Percentiles rank a stretch among this genome's conserved stretches.
phyloP scores from a whole-genome alignment of 2,113 vertebrate genomes.

The Perccottus glenii region DNA sequence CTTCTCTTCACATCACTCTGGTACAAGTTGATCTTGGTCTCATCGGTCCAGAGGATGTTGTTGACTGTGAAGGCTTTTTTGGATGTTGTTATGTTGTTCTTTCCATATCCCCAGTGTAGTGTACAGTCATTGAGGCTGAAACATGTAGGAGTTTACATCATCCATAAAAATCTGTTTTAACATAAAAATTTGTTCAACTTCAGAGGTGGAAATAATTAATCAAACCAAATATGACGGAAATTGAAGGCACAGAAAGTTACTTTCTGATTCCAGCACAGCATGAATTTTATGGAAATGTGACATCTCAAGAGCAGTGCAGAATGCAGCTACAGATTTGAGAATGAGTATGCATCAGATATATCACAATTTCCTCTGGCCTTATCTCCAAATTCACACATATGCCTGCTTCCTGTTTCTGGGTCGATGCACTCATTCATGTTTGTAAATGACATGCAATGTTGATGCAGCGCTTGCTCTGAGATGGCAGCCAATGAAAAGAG shows the following conservation, averaged over 20 bases:
- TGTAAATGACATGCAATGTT: conserved; percentile 5
- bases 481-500: neutral
- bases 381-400: conserved; percentile 15
- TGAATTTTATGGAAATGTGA: neutral
- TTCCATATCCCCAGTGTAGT: too few relatives aligned
- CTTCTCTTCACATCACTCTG: too few relatives aligned
- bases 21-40: too few relatives aligned
- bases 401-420: conserved; percentile 19
- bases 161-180: too few relatives aligned
- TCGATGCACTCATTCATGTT: conserved; percentile 38
- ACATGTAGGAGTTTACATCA: too few relatives aligned
- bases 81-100: too few relatives aligned
- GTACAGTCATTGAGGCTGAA: too few relatives aligned
- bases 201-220: neutral
- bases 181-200: too few relatives aligned
- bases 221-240: neutral
- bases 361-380: conserved; percentile 21
- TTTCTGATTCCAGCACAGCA: neutral
- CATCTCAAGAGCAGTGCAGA: neutral
- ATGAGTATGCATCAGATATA: conserved; percentile 29
- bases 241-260: too few relatives aligned
- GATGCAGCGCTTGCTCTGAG: neutral
- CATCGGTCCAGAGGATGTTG: too few relatives aligned
- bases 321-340: neutral
- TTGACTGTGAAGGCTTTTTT: too few relatives aligned